Percentiles rank a stretch among this genome's conserved stretches.
phyloP scores from a whole-genome alignment of 2,113 vertebrate genomes.

The Campylomormyrus tamandua region DNA sequence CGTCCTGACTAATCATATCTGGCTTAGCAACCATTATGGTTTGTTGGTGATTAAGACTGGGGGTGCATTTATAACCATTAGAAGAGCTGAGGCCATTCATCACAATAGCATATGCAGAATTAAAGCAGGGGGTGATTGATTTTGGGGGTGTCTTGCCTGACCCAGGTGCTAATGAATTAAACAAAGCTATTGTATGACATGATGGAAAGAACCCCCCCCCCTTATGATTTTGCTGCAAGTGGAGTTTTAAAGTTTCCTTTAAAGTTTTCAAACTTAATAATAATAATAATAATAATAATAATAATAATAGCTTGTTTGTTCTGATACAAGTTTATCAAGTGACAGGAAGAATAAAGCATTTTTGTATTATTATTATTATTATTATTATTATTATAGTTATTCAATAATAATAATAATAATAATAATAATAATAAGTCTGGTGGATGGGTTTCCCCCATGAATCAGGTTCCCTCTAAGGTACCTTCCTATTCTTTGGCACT shows the following conservation, averaged over 20 bases:
- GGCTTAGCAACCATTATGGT: conserved; percentile 21
- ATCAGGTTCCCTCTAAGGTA: not conserved
- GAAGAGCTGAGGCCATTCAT: conserved; percentile 45
- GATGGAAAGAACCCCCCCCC: not conserved
- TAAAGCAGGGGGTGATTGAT: conserved; percentile 38
- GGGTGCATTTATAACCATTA: conserved; percentile 59
- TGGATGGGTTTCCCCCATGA: not conserved
- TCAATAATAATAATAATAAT: not conserved
- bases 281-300: not conserved
- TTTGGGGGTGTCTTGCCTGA: conserved; percentile 27
- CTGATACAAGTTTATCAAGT: no score
- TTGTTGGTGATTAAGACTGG: conserved; percentile 41
- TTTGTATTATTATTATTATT: no score
- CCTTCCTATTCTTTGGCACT: not conserved
- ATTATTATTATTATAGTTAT: no score
- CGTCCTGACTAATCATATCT: conserved; percentile 30
- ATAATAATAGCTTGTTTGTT: not conserved
- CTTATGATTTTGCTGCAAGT: not conserved
- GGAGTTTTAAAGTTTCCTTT: not conserved
- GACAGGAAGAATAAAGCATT: no score
- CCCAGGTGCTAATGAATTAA: conserved; percentile 33
- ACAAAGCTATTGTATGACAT: conserved; percentile 18
- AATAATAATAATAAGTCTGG: not conserved
- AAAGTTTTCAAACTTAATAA: not conserved
- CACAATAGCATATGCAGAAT: conserved; percentile 49